Evolutionary conservation across 2,888 invertebrate species (phyloP).

Genomic region (Andrena dorsata): DNA sequence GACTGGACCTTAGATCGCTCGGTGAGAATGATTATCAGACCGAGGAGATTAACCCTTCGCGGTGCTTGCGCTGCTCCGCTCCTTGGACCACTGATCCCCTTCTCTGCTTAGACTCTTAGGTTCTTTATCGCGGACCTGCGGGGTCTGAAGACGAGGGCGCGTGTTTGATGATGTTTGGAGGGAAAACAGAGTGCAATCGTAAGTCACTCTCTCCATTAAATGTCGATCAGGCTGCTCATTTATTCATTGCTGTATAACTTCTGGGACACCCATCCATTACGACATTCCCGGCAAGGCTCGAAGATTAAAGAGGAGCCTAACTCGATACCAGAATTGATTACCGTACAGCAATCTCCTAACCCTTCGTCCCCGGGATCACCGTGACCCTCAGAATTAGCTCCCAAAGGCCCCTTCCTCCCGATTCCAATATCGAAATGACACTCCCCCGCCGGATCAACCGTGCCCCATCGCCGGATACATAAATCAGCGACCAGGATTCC

Average conservation of each 20-base stretch:
- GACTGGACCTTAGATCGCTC: conserved; percentile 14
- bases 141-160: background rate
- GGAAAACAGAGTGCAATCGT: conserved; percentile 25
- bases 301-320: background rate
- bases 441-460: background rate
- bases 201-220: too few species aligned
- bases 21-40: conserved; percentile 37
- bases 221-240: too few species aligned
- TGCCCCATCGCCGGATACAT: conserved; percentile 38
- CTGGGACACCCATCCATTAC: too few species aligned
- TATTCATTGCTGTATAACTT: background rate
- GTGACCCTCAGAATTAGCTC: background rate
- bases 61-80: too few species aligned
- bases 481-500: conserved; percentile 41
- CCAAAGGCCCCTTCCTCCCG: background rate
- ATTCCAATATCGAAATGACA: background rate
- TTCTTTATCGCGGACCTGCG: background rate
- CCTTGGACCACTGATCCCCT: conserved; percentile 14
- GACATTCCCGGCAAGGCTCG: too few species aligned
- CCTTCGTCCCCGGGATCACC: background rate
- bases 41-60: conserved; percentile 38
- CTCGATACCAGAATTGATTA: background rate
- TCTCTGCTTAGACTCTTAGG: background rate
- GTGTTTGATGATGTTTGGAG: conserved; percentile 35
- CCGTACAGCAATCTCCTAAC: background rate